Evolutionary conservation across 2,888 invertebrate genomes (phyloP), one percentile per base, ranked within the genome.

Genomic region (Folsomia candida): DNA sequence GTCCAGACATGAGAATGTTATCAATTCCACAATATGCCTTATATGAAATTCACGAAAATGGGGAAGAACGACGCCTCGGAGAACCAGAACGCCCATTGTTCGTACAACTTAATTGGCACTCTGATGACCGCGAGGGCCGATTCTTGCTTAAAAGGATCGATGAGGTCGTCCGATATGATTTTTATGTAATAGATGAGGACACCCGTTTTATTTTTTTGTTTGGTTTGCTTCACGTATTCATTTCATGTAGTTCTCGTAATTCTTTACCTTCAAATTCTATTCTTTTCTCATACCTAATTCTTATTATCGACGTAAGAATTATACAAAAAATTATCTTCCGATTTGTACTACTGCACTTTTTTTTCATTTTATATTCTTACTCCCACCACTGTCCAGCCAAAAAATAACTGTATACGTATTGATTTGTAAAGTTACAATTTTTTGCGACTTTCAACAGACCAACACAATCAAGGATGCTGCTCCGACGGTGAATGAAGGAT

Each of bases 91-190:
- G 94, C 82, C 98, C 99, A 0, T 86, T 99, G 74, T 86, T 97
- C 74, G 97, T 99, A 71, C 99, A 99, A 85, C 88, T 99, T 69
- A 97, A 97, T 86, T 99, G 99, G 99, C 97, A 98, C 83, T 94
- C 95, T 71, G 98, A 99, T 83, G 98, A 99, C 83, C 87, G 97
- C 67, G 99, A 99, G 85, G 99, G 99, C 28, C 88, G 98, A 73
- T 99, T 99, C 85, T 86, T 99, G 77, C 88, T 99, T 70, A 90
- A 94, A 83, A 90, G 93, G 83, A 90, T 93, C 81, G 93, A 91
- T 82, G 92, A 91, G 82, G 92, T 91, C 83, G 92, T 92, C 81
- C 74, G 76, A 68, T 78, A 78, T 69, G 74, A 78, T 71, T 76
- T 76, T 76, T 68, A 72, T 26, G 77, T 75, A 76, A 77, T 67